A percentile compares a stretch with the other conserved stretches of the same genome.
Conservation (phyloP, 2,113 vertebrate genomes). For the Hoplias malabaricus region DNA sequence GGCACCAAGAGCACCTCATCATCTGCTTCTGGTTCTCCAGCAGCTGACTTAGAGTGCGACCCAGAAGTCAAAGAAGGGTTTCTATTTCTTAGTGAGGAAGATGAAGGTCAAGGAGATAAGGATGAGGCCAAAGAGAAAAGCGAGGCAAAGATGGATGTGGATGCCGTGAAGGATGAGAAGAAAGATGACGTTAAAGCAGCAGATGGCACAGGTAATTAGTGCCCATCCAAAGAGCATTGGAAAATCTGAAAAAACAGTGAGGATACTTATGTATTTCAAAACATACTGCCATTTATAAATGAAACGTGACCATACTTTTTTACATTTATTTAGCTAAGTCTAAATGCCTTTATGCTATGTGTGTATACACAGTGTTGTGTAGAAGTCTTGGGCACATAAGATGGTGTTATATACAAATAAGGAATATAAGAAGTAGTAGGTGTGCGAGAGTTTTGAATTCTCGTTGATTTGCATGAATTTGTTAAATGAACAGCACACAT, state of each 20-base stretch:
- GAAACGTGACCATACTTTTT: too few species aligned
- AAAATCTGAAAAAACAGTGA: constrained; percentile 47
- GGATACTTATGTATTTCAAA: neutral
- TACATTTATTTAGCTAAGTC: too few species aligned
- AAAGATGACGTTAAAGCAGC: constrained; percentile 48
- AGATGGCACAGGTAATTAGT: constrained; percentile 46
- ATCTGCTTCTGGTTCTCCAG: constrained; percentile 40
- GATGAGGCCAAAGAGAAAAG: constrained; percentile 56
- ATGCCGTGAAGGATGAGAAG: constrained; percentile 38
- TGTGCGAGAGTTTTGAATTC: too few species aligned
- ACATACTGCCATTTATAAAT: neutral
- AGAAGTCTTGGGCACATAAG: too few species aligned
- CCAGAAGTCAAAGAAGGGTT: constrained; percentile 56
- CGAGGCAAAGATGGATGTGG: constrained; percentile 61
- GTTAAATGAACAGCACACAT: too few species aligned
- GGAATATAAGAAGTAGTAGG: too few species aligned
- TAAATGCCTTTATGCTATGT: too few species aligned
- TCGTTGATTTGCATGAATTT: too few species aligned
- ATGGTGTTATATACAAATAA: too few species aligned
- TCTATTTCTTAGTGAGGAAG: constrained; percentile 53
- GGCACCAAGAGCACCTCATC: constrained; percentile 48
- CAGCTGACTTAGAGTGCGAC: constrained; percentile 43
- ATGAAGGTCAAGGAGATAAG: constrained; percentile 39
- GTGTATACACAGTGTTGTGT: too few species aligned
- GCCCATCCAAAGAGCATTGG: constrained; percentile 32